phyloP scores from a whole-genome alignment of 2,888 invertebrate genomes.

The Meiosimyza platycephala region DNA sequence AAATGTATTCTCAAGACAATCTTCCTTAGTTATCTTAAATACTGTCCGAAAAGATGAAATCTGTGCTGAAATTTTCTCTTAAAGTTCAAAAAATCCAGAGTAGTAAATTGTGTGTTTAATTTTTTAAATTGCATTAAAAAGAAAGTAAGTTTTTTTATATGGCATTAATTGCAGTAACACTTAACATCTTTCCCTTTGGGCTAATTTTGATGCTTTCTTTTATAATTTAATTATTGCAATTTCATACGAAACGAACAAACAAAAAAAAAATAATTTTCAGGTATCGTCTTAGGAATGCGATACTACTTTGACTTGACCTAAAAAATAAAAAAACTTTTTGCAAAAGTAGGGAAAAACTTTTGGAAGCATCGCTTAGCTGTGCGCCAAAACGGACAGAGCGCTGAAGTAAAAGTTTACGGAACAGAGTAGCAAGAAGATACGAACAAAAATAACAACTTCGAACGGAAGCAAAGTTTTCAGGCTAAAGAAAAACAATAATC shows the following conservation, averaged over 20 bases:
- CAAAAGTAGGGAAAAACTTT: background rate
- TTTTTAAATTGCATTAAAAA: too few relatives aligned
- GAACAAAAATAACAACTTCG: background rate
- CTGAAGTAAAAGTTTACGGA: background rate
- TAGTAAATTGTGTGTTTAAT: too few relatives aligned
- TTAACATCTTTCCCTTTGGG: background rate
- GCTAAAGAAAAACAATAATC: too few relatives aligned
- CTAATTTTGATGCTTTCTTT: background rate
- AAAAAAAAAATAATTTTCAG: slow-evolving; percentile 3
- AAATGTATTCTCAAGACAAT: too few relatives aligned
- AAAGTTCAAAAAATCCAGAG: too few relatives aligned
- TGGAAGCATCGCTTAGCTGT: background rate
- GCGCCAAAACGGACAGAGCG: background rate
- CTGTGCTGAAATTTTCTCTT: too few relatives aligned
- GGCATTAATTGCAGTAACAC: background rate
- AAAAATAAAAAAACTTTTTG: background rate
- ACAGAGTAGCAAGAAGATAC: background rate
- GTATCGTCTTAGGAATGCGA: background rate
- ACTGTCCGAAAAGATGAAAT: too few relatives aligned
- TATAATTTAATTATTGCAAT: slow-evolving; percentile 21
- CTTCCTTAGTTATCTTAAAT: too few relatives aligned
- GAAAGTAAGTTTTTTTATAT: too few relatives aligned
- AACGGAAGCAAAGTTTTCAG: too few relatives aligned
- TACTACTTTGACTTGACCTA: slow-evolving; percentile 3
- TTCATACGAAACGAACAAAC: slow-evolving; percentile 3